Percentiles rank a stretch among this genome's conserved stretches.
phyloP scores from a whole-genome alignment of 2,888 invertebrate species.

The Alviniconcha strummeri region DNA sequence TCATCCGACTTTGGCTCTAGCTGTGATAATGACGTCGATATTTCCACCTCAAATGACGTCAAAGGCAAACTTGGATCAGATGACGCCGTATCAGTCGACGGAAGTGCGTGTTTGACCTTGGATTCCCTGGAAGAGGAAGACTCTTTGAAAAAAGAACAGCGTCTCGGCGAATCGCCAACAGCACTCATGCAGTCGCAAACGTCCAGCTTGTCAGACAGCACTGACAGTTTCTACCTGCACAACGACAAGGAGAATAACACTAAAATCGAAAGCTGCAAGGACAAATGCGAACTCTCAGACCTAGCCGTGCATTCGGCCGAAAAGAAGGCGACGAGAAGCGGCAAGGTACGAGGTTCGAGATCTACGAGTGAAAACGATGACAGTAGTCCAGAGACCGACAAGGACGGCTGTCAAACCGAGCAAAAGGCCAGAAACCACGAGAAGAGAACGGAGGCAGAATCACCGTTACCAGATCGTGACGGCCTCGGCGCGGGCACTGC shows the following conservation, averaged over 20 bases:
- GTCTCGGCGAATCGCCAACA: neutral
- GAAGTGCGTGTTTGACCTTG: slow-evolving; percentile 2
- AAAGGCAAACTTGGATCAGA: slow-evolving; percentile 7
- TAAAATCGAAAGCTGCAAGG: neutral
- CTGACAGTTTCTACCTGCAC: slow-evolving; percentile 6
- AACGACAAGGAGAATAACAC: neutral
- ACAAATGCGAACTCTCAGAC: neutral
- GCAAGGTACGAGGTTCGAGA: neutral
- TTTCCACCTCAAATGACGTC: slow-evolving; percentile 1
- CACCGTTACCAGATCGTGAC: too few species aligned
- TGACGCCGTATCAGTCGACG: neutral
- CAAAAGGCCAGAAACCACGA: too few species aligned
- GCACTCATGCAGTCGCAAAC: neutral
- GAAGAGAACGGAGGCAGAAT: too few species aligned
- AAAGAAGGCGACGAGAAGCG: too few species aligned
- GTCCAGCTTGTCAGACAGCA: neutral
- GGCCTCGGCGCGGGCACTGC: too few species aligned
- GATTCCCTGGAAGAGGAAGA: slow-evolving; percentile 26
- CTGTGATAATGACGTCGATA: slow-evolving; percentile 3
- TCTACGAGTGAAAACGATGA: neutral
- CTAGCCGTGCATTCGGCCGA: neutral
- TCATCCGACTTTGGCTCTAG: slow-evolving; percentile 20
- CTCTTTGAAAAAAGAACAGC: neutral
- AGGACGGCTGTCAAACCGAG: too few species aligned
- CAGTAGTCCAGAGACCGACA: neutral